Base-by-base conservation (phyloP, 2,113 vertebrate genomes). In the Heterocephalus glaber region DNA sequence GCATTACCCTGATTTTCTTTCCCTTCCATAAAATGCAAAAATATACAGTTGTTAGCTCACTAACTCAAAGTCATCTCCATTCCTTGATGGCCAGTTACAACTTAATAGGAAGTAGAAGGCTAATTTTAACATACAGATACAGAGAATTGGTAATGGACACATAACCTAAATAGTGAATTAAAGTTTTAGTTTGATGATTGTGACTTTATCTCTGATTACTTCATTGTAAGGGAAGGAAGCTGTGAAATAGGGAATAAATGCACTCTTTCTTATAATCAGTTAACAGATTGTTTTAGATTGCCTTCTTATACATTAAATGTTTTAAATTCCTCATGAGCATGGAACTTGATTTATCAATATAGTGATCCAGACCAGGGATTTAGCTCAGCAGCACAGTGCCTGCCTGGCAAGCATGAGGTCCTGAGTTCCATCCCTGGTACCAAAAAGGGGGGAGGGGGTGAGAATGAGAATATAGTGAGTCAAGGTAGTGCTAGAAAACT, bases 181-280 rank as follows among this genome's bases (percentile, higher is more conserved):
- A 54, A 0, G 2, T 54, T 72, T 63, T 41, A 63, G 52, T 77
- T 77, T 90, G 19, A 7, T 79, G 44, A 56, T 49, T 96, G 17
- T 74, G 70, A 80, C 80, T 76, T 74, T 83, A 86, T 74, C 63
- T 38, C n/a, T 86, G 88, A 56, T 95, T 66, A 8, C 56, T 84
- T 85, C 13, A 5, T 93, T 89, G 84, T 84, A 30, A 74, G 81
- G 86, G 65, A 96, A 92, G 24, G 49, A 41, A 90, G 60, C 60
- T 79, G 16, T 10, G 63, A 90, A 95, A 68, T n/a, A 76, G n/a
- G 30, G 33, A 91, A 61, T 44, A 56, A 89, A 80, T 28, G 26
- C 5, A 77, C 56, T 76, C 33, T 66, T 82, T 70, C 54, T 86
- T 83, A 44, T 61, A 83, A 68, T 92, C 56, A 58, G 5, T 61